These are phyloP conservation scores for Gandaritis pyraliata DNA, from an alignment of 2,888 invertebrate genomes.

Conservation along the genomic window DNA sequence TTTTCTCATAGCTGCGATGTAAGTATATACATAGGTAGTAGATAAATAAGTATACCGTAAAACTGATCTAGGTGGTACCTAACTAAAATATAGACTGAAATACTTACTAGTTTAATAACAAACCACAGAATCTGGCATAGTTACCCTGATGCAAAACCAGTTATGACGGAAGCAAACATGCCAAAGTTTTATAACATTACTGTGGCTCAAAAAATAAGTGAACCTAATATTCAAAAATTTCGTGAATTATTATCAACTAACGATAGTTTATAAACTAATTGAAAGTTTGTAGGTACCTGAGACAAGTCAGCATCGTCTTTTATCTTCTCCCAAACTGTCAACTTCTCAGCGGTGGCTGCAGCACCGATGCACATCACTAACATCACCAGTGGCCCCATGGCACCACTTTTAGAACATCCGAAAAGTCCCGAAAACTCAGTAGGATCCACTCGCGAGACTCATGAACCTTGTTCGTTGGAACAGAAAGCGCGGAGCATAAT, in stretches of 20 bases:
- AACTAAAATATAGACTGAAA: too few species aligned
- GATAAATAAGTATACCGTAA: too few species aligned
- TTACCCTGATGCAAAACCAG: conserved; percentile 15
- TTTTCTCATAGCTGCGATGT: too few species aligned
- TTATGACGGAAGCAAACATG: conserved; percentile 11
- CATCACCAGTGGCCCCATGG: conserved; percentile 71
- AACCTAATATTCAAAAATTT: too few species aligned
- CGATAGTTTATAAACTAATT: conserved; percentile 44
- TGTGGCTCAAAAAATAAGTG: too few species aligned
- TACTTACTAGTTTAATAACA: too few species aligned
- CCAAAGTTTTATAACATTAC: conserved; percentile 6
- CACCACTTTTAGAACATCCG: conserved; percentile 59
- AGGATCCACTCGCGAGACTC: conserved; percentile 68
- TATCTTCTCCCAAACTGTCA: conserved; percentile 86
- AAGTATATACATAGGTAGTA: too few species aligned
- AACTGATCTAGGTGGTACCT: too few species aligned
- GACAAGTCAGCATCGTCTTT: conserved; percentile 87
- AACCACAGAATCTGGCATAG: background rate
- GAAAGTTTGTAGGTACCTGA: conserved; percentile 85
- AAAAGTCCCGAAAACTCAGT: conserved; percentile 54
- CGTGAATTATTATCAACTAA: too few species aligned
- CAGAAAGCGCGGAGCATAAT: conserved; percentile 68
- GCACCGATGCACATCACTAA: conserved; percentile 69
- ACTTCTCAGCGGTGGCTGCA: conserved; percentile 64
- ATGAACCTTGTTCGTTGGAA: conserved; percentile 54